phyloP scores from a whole-genome alignment of 2,888 invertebrate species.

The Mesochorus sp. region DNA sequence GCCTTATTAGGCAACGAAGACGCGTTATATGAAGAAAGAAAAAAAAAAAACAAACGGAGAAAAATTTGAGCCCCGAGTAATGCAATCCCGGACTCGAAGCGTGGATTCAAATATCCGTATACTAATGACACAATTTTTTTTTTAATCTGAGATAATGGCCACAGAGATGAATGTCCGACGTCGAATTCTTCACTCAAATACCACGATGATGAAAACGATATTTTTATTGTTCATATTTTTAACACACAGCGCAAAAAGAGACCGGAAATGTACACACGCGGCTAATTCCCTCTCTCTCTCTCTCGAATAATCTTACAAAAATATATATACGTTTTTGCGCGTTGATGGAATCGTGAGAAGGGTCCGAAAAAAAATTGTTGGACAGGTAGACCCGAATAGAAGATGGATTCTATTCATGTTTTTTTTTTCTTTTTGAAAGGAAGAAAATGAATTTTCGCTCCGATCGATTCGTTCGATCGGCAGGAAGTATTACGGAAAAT shows the following conservation, averaged over 20 bases:
- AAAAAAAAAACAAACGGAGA: too few species aligned
- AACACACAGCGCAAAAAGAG: slow-evolving; percentile 66
- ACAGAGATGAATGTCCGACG: slow-evolving; percentile 59
- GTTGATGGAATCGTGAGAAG: slow-evolving; percentile 60
- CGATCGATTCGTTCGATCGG: too few species aligned
- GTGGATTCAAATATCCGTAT: too few species aligned
- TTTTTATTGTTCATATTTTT: background rate
- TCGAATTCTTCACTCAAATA: slow-evolving; percentile 47
- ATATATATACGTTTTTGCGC: background rate
- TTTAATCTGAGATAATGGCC: background rate
- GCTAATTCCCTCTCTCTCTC: slow-evolving; percentile 59
- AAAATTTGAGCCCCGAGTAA: too few species aligned
- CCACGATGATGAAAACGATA: slow-evolving; percentile 58
- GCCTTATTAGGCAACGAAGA: too few species aligned
- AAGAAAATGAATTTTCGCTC: too few species aligned
- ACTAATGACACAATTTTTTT: background rate
- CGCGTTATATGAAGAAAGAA: too few species aligned
- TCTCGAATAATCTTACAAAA: background rate
- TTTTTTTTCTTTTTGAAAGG: background rate
- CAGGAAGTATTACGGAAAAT: background rate
- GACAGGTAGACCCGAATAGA: slow-evolving; percentile 39
- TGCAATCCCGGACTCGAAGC: too few species aligned
- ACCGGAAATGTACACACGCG: slow-evolving; percentile 69
- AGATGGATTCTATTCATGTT: slow-evolving; percentile 22
- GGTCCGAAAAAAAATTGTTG: slow-evolving; percentile 35